Evolutionary conservation across 2,113 vertebrate species (phyloP).

Genomic region (Centrocercus urophasianus): DNA sequence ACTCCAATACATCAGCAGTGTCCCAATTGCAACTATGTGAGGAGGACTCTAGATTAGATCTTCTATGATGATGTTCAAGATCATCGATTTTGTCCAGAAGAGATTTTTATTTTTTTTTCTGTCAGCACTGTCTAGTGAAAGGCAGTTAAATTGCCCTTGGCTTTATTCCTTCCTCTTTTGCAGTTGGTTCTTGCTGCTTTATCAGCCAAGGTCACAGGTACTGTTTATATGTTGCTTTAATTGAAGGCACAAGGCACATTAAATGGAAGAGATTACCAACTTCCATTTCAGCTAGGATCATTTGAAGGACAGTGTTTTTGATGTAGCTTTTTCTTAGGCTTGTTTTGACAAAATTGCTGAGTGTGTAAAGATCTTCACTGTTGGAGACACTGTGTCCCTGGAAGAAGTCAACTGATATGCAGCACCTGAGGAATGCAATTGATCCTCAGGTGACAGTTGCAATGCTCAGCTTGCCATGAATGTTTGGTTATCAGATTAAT

Average conservation of each 20-base stretch:
- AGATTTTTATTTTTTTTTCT: not conserved
- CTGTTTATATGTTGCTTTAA: slow-evolving; percentile 29
- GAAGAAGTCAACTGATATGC: not conserved
- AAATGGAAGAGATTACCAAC: not conserved
- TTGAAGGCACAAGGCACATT: not conserved
- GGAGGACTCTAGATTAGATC: slow-evolving; percentile 47
- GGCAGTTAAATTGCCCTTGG: slow-evolving; percentile 52
- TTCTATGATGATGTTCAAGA: slow-evolving; percentile 56
- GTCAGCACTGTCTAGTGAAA: slow-evolving; percentile 53
- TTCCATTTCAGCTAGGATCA: slow-evolving; percentile 3
- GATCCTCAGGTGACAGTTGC: not conserved
- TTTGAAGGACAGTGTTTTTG: not conserved
- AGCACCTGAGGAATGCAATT: not conserved
- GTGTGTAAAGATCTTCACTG: not conserved
- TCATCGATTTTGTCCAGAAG: slow-evolving; percentile 43
- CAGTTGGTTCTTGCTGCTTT: not conserved
- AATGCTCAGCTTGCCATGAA: not conserved
- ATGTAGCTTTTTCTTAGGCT: not conserved
- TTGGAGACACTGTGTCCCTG: not conserved
- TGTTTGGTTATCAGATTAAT: not conserved
- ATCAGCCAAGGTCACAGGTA: slow-evolving; percentile 27
- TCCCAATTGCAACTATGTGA: slow-evolving; percentile 14
- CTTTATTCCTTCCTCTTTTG: slow-evolving; percentile 34
- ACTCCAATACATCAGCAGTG: slow-evolving; percentile 18
- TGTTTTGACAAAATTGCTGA: not conserved